phyloP scores from a whole-genome alignment of 2,888 invertebrate species.

The Meliscaeva auricollis region DNA sequence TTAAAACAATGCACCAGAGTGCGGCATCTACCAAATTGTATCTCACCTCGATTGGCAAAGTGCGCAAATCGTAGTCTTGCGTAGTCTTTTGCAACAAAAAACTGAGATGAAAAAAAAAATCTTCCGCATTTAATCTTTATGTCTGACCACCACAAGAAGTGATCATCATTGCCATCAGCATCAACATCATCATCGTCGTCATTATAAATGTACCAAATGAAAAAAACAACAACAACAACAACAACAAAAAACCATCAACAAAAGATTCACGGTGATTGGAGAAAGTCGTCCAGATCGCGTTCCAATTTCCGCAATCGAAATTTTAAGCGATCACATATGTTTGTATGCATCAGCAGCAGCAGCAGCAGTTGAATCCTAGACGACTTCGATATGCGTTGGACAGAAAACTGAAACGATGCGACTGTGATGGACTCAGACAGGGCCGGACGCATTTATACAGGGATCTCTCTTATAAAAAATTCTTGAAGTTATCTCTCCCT shows the following conservation, averaged over 20 bases:
- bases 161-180: conserved; percentile 60
- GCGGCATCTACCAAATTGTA: conserved; percentile 42
- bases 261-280: conserved; percentile 73
- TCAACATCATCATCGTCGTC: conserved; percentile 20
- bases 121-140: conserved; percentile 75
- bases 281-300: conserved; percentile 74
- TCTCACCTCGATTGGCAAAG: conserved; percentile 22
- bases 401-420: background rate
- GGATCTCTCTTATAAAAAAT: too few species aligned
- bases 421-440: background rate
- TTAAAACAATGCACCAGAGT: conserved; percentile 31
- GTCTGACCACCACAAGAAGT: conserved; percentile 72
- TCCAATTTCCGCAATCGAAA: conserved; percentile 75
- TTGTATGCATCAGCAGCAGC: background rate
- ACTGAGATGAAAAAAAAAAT: conserved; percentile 16
- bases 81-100: conserved; percentile 47
- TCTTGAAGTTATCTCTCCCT: too few species aligned
- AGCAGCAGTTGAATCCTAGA: conserved; percentile 3
- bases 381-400: conserved; percentile 13
- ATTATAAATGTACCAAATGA: background rate
- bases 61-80: conserved; percentile 24
- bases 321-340: conserved; percentile 70
- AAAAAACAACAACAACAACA: conserved; percentile 26
- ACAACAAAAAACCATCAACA: conserved; percentile 48
- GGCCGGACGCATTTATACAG: background rate